Evolutionary conservation across 2,888 invertebrate species (phyloP).

Genomic region (Epirrita christyi): DNA sequence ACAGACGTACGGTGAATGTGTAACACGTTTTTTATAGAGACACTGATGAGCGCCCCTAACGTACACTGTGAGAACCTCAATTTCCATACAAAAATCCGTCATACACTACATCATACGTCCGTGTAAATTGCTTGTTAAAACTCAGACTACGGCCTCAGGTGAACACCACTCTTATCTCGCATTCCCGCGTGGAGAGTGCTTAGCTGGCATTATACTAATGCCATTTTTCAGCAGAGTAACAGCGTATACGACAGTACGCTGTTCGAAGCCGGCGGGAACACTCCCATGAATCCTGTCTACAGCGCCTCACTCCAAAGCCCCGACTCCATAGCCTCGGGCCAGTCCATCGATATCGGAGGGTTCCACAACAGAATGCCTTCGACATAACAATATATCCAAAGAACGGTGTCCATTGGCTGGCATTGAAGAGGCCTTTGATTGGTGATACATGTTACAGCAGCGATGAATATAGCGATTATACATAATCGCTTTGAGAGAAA

Average conservation of each 20-base stretch:
- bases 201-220: neutral
- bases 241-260: conserved; percentile 90
- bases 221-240: conserved; percentile 83
- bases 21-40: too few relatives aligned
- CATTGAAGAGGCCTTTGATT: conserved; percentile 12
- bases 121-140: too few relatives aligned
- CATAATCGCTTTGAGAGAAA: too few relatives aligned
- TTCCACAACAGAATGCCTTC: conserved; percentile 60
- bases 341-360: conserved; percentile 69
- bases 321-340: conserved; percentile 87
- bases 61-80: too few relatives aligned
- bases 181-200: conserved; percentile 20
- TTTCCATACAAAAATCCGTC: too few relatives aligned
- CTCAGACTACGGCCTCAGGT: too few relatives aligned
- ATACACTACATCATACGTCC: too few relatives aligned
- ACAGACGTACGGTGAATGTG: too few relatives aligned
- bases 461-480: neutral
- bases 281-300: conserved; percentile 88
- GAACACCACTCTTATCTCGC: too few relatives aligned
- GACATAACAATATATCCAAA: conserved; percentile 65
- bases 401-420: conserved; percentile 40
- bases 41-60: too few relatives aligned
- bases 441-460: neutral
- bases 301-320: conserved; percentile 90
- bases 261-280: conserved; percentile 87